These are phyloP conservation scores for Glaucomys volans DNA, from an alignment of 2,113 vertebrate species.

Conservation along the genomic window DNA sequence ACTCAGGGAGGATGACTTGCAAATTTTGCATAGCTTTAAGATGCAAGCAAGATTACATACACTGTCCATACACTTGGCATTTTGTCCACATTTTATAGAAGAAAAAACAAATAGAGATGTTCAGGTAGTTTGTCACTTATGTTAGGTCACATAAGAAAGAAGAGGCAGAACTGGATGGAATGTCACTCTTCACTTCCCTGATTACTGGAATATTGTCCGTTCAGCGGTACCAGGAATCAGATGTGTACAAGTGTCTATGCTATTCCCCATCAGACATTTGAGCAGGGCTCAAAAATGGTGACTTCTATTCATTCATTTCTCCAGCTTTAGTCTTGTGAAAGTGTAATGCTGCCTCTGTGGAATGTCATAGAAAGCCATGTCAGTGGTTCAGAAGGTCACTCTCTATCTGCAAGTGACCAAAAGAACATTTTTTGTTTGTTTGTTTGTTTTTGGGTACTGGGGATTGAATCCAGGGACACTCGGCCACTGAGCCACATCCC, in stretches of 20 bases:
- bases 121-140: neutral
- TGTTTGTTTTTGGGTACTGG: no score
- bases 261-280: neutral
- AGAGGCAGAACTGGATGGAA: neutral
- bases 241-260: neutral
- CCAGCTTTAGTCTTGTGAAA: neutral
- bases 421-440: neutral
- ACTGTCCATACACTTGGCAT: neutral
- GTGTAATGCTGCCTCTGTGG: neutral
- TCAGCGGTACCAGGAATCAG: neutral
- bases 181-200: neutral
- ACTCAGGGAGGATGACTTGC: neutral
- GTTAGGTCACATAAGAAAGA: neutral
- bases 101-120: neutral
- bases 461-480: no score
- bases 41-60: neutral
- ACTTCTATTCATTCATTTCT: neutral
- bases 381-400: neutral
- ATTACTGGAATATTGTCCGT: neutral
- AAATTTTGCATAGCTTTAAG: neutral
- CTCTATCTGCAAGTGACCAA: neutral
- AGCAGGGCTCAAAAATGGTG: neutral
- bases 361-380: neutral
- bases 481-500: no score
- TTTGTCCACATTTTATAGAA: conserved; percentile 26